Evolutionary conservation across 2,113 vertebrate species (phyloP), one percentile per base, ranked within the genome.

Genomic region (Tretioscincus oriximinensis): DNA sequence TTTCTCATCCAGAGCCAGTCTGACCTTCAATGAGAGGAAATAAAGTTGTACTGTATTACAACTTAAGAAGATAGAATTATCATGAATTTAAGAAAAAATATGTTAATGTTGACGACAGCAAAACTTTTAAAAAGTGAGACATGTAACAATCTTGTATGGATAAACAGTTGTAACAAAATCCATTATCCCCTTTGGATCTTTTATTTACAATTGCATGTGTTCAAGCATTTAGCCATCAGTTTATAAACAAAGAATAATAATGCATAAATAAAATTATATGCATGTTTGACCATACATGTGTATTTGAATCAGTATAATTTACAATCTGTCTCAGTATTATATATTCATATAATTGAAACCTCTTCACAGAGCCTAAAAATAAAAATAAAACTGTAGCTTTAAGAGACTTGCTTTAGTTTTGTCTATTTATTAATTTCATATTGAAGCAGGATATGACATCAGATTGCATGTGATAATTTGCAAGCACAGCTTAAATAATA

Each of bases 301-400:
- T 67, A 78, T 49, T 35, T 21, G 1, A 24, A 78, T 24, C 51
- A 51, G 28, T 60, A 68, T 58, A 10, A 54, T 26, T 45, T 54
- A 12, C 26, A 26, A 71, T 28, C 14, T 77, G 29, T 10, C 51
- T n/a, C 22, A 4, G 54, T 9, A 11, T 18, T 12, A 60, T 71
- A 4, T 51, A 26, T 1, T 12, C 67, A n/a, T 2, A 72, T 77
- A 11, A 54, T 8, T 72, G 20, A 18, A 45, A 26, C 8, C 58
- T 2, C 47, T 10, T 31, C 20, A 51, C 70, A 51, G 2, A 35
- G 20, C 21, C 28, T 77, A 51, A 20, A 67, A 66, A 64, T n/a
- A 21, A 75, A 58, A 64, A 71, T 70, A 18, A 28, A 70, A 35
- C 14, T 0, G 0, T 7, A 1, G 83, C 24, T 18, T 76, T 77